Evolutionary conservation across 2,797 vertebrate genomes (phyloP), one percentile per base, ranked within the genome.

Genomic region (Acestrorhynchus altus): DNA sequence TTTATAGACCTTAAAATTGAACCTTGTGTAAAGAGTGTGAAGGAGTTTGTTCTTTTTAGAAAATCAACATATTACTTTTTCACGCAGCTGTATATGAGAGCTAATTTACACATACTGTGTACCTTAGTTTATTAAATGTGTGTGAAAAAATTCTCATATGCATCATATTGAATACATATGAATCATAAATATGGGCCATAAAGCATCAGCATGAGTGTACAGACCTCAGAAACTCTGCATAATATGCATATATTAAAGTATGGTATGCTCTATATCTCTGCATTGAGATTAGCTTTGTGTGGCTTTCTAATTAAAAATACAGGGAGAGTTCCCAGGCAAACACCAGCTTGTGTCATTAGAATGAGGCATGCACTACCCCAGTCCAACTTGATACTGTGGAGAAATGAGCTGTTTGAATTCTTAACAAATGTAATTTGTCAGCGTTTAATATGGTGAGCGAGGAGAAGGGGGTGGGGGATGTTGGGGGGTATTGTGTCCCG

Each of bases 361-460:
- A 71, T 67, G 80, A 82, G 79, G 67, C 61, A 64, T 65, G 52
- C 49, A 31, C 76, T 72, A 57, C 76, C 42, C 74, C 64, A 76
- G 80, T 82, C 73, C 74, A 82, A 79, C 72, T 67, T 82, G 42
- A 74, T 76, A 40, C 76, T 79, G 54, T 73, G 70, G 83, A 81
- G 83, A 79, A 83, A 87, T 82, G 81, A 87, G 83, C 88, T 82
- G 84, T 86, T 87, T 83, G 82, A 86, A 83, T 85, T 82, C 76
- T 76, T 88, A 88, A 88, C 84, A 86, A 85, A 86, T 85, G 76
- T 76, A 86, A 87, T 88, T 88, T 88, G 86, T 88, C 86, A 87
- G 77, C 77, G 69, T 86, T 88, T 86, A 84, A 82, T 82, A 81
- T 83, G 85, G 81, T 83, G 82, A 83, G 81, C 84, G 76, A 72